These are phyloP conservation scores for Terrapene triunguis DNA, from an alignment of 2,113 vertebrate species.

Conservation along the genomic window DNA sequence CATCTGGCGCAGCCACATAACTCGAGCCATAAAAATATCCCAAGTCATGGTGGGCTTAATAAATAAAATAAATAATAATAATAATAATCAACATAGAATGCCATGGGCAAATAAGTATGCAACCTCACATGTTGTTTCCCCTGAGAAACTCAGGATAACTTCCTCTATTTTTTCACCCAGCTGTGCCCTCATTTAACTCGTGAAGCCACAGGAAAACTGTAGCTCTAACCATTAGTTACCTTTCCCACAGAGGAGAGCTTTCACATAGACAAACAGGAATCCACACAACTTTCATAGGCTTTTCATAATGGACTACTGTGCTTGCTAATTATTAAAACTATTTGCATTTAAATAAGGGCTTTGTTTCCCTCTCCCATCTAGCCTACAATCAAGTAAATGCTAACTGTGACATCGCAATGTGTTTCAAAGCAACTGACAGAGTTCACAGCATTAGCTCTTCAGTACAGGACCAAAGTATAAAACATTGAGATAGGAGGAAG, in stretches of 20 bases:
- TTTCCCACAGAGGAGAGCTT: not conserved
- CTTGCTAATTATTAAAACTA: not conserved
- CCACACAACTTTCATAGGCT: not conserved
- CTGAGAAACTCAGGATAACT: not conserved
- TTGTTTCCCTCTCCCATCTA: not conserved
- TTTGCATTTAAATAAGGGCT: not conserved
- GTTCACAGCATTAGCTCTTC: not conserved
- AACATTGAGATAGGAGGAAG: not conserved
- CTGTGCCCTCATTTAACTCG: not conserved
- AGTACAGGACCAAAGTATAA: conserved; percentile 1
- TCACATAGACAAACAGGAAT: not conserved
- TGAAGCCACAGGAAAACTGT: accelerated
- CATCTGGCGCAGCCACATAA: conserved; percentile 91
- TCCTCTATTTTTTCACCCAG: not conserved
- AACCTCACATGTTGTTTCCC: not conserved
- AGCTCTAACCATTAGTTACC: not conserved
- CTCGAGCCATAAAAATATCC: conserved; percentile 97
- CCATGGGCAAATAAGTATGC: not conserved
- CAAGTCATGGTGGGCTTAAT: conserved; percentile 90
- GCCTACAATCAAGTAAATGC: conserved; percentile 5
- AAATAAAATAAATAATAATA: not conserved
- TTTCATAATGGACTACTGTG: not conserved
- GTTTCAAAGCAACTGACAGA: not conserved
- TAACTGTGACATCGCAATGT: not conserved
- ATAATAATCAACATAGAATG: not conserved